A percentile compares a stretch with the other conserved stretches of the same genome.
Evolutionary conservation across 2,797 vertebrate species (phyloP).

Genomic region (Propithecus deckenii): DNA sequence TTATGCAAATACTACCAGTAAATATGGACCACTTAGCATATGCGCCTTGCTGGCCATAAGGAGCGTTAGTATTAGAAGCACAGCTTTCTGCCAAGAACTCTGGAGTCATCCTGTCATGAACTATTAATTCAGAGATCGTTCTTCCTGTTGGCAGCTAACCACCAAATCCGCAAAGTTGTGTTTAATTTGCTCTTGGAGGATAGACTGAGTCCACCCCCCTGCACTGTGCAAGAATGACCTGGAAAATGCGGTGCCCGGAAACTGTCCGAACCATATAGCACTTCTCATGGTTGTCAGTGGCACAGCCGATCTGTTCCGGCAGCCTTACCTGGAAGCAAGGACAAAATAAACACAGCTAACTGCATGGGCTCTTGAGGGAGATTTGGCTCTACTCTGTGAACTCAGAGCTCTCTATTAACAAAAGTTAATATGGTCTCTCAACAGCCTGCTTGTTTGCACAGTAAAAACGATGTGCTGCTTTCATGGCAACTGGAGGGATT

Average conservation of each 20-base stretch:
- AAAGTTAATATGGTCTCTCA: background rate
- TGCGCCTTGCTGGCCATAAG: constrained; percentile 62
- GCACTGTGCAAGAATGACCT: background rate
- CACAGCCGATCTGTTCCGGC: background rate
- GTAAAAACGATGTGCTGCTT: background rate
- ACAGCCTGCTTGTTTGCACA: background rate
- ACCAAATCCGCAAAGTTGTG: constrained; percentile 82
- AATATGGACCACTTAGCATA: constrained; percentile 34
- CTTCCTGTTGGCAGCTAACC: constrained; percentile 82
- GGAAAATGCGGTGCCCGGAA: constrained; percentile 41
- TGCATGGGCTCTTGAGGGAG: background rate
- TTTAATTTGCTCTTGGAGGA: constrained; percentile 83
- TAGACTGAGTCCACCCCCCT: constrained; percentile 64
- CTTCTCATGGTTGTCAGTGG: background rate
- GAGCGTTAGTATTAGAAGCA: constrained; percentile 74
- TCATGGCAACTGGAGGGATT: constrained; percentile 12
- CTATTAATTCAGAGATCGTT: constrained; percentile 82
- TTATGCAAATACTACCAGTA: constrained; percentile 46
- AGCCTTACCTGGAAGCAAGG: background rate
- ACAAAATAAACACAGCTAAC: background rate
- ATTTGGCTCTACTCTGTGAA: constrained; percentile 12
- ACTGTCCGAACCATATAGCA: background rate
- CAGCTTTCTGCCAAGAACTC: constrained; percentile 82
- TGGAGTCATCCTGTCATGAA: constrained; percentile 83
- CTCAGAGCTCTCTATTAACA: constrained; percentile 49